These are phyloP conservation scores for Stigmatopora nigra DNA, from an alignment of 2,113 vertebrate genomes.

Conservation along the genomic window DNA sequence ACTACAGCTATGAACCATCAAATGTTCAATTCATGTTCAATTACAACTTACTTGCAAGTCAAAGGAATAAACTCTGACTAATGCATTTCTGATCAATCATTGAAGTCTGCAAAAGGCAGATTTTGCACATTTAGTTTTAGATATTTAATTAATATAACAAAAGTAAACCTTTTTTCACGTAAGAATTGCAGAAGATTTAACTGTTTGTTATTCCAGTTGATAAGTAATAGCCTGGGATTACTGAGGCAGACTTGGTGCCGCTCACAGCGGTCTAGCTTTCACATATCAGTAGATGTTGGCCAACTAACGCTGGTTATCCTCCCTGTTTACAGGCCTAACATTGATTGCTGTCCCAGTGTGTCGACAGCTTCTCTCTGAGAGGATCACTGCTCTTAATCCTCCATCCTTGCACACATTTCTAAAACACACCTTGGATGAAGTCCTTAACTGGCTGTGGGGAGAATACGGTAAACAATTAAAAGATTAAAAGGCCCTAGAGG, in stretches of 20 bases:
- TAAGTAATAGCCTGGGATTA: constrained; percentile 19
- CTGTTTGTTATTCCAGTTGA: constrained; percentile 4
- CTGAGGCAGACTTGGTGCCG: constrained; percentile 1
- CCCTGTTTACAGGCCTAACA: constrained; percentile 56
- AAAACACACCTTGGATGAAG: constrained; percentile 64
- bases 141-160: constrained; percentile 6
- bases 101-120: neutral
- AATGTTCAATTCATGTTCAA: constrained; percentile 22
- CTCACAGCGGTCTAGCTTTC: constrained; percentile 31
- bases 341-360: constrained; percentile 58
- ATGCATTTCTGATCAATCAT: neutral
- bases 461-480: constrained; percentile 66
- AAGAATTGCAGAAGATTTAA: neutral
- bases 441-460: constrained; percentile 47
- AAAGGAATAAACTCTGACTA: constrained; percentile 3
- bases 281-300: constrained; percentile 46
- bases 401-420: constrained; percentile 59
- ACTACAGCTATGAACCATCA: constrained; percentile 12
- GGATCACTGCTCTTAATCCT: constrained; percentile 69
- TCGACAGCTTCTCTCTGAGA: constrained; percentile 58
- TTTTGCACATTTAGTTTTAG: neutral
- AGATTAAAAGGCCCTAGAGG: constrained; percentile 59
- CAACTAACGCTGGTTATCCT: constrained; percentile 59
- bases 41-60: constrained; percentile 13
- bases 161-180: neutral